Evolutionary conservation across 2,888 invertebrate genomes (phyloP).

Genomic region (Doris montereyensis): DNA sequence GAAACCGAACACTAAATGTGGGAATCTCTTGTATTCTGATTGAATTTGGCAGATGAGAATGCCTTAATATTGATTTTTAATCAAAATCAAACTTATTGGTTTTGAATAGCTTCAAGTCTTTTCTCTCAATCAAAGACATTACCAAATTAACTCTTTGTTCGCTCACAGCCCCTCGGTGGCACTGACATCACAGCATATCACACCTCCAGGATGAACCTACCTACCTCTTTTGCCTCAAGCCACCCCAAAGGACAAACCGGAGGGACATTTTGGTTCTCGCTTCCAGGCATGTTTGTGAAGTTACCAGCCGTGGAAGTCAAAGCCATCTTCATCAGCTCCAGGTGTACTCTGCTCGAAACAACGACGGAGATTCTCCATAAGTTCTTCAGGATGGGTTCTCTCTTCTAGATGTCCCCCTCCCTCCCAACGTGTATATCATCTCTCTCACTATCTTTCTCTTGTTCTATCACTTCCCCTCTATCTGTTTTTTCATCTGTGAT

Average conservation of each 20-base stretch:
- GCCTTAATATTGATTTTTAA: too few relatives aligned
- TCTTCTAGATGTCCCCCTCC: too few relatives aligned
- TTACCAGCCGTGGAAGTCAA: slow-evolving; percentile 40
- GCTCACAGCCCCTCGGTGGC: too few relatives aligned
- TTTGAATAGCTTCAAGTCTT: too few relatives aligned
- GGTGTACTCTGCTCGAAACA: slow-evolving; percentile 43
- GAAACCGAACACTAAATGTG: too few relatives aligned
- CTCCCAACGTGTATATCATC: neutral
- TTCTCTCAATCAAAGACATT: too few relatives aligned
- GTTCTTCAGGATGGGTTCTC: slow-evolving; percentile 33
- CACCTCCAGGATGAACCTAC: slow-evolving; percentile 35
- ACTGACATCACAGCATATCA: neutral
- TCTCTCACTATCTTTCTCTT: neutral
- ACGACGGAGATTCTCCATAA: slow-evolving; percentile 42
- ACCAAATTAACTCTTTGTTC: neutral
- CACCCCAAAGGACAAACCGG: slow-evolving; percentile 46
- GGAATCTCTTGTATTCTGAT: too few relatives aligned
- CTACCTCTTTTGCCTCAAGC: slow-evolving; percentile 47
- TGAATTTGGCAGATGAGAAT: too few relatives aligned
- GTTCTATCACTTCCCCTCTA: neutral
- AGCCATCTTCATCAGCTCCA: slow-evolving; percentile 45
- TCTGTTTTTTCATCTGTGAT: neutral
- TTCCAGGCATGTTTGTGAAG: slow-evolving; percentile 48
- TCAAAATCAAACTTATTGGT: too few relatives aligned
- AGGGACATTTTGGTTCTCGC: slow-evolving; percentile 44